phyloP scores from a whole-genome alignment of 2,888 invertebrate species.

The Macrosoma leucophasiata region DNA sequence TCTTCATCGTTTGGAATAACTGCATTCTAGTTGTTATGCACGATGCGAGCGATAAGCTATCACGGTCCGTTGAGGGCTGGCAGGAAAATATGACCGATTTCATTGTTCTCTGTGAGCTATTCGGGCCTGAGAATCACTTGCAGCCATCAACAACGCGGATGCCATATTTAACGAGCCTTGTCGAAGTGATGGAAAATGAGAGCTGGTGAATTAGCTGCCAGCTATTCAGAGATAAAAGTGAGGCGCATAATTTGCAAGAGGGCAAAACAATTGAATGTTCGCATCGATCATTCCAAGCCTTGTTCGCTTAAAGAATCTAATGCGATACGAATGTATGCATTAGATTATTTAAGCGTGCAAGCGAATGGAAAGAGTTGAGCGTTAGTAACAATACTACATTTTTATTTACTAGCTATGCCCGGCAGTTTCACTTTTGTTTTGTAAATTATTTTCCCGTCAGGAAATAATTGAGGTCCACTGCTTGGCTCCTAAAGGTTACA shows the following conservation, averaged over 20 bases:
- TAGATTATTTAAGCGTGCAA: too few relatives aligned
- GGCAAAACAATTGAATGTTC: slow-evolving; percentile 55
- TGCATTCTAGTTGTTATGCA: slow-evolving; percentile 60
- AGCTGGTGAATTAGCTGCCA: slow-evolving; percentile 67
- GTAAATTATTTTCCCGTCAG: too few relatives aligned
- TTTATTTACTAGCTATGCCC: too few relatives aligned
- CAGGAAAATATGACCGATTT: slow-evolving; percentile 74
- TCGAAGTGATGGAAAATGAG: slow-evolving; percentile 69
- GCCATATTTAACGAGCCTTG: slow-evolving; percentile 73
- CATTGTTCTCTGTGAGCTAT: slow-evolving; percentile 67
- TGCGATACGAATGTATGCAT: too few relatives aligned
- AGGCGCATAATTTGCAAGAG: slow-evolving; percentile 42
- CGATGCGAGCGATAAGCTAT: slow-evolving; percentile 61
- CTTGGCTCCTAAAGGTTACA: too few relatives aligned
- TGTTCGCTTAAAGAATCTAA: too few relatives aligned
- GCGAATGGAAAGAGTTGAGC: too few relatives aligned
- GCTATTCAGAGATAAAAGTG: slow-evolving; percentile 60
- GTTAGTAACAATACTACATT: too few relatives aligned
- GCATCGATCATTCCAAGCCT: slow-evolving; percentile 33
- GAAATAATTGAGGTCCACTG: too few relatives aligned
- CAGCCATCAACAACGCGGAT: slow-evolving; percentile 69
- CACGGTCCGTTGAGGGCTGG: slow-evolving; percentile 66
- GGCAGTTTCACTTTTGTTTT: too few relatives aligned
- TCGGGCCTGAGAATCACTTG: slow-evolving; percentile 70
- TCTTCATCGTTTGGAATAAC: slow-evolving; percentile 61